Evolutionary conservation across 2,113 vertebrate genomes (phyloP), one percentile per base, ranked within the genome.

Genomic region (Saccopteryx leptura): DNA sequence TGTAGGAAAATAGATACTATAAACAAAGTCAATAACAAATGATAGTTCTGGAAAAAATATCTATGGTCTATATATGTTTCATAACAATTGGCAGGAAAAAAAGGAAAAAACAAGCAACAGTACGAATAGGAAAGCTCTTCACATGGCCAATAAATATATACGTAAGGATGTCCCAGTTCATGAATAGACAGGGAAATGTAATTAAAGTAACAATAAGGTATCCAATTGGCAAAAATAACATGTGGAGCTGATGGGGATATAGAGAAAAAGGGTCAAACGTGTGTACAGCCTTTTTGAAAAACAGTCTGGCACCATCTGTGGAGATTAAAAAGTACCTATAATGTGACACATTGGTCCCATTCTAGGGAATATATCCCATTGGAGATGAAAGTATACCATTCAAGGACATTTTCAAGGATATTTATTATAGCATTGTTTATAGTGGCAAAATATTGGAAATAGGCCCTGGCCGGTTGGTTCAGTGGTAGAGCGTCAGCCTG

Each of bases 51-150:
- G 78, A 66, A 71, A 28, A 58, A 66, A 82, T 50, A 39, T 78
- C 4, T 90, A 14, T 69, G 18, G 50, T 79, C 65, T 31, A 88
- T 17, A 76, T 56, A 46, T 13, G 66, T 80, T 80, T 95, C 31
- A 61, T 92, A 85, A 89, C 14, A 87, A 24, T 88, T 93, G 69
- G 39, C 31, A 72, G 69, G 63, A 88, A 85, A 85, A 12, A 72
- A 80, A n/a, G 56, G 72, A 52, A 83, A 95, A 83, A 91, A 50
- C 39, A 19, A 56, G 5, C 9, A 72, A 88, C 15, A 9, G 7
- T 66, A 60, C 66, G 48, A 83, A 19, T 88, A 56, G 58, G 52
- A 92, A 92, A 79, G 21, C 66, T 68, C n/a, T 60, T 93, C 1
- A 78, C 48, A 15, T 76, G 66, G 21, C 52, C 76, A 58, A 15